Conservation (phyloP, 1,140 invertebrate genomes). For the Epicauta chinensis region DNA sequence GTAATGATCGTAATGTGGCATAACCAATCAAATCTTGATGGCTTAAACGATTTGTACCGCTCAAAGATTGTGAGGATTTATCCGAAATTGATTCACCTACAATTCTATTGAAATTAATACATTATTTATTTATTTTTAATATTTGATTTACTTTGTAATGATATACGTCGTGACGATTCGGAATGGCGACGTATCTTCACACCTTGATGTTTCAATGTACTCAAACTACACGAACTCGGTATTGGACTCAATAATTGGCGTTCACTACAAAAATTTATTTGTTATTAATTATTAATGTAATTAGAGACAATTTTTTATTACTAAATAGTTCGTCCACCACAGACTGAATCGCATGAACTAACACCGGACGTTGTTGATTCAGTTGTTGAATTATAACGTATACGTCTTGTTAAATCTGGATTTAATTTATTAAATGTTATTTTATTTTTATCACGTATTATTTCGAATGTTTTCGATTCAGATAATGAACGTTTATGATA, state of each 20-base stretch:
- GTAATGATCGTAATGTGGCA: slow-evolving; percentile 67
- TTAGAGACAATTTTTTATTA: slow-evolving; percentile 42
- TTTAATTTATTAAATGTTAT: slow-evolving; percentile 16
- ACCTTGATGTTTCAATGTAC: slow-evolving; percentile 37
- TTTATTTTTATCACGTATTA: slow-evolving; percentile 24
- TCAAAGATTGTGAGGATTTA: slow-evolving; percentile 32
- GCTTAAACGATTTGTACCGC: slow-evolving; percentile 53
- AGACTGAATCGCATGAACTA: slow-evolving; percentile 68
- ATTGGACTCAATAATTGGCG: slow-evolving; percentile 63
- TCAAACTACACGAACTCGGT: slow-evolving; percentile 65
- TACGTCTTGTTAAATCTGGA: slow-evolving; percentile 37
- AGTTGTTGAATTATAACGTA: slow-evolving; percentile 52
- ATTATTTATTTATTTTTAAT: background rate
- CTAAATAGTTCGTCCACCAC: slow-evolving; percentile 48
- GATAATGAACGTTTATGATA: slow-evolving; percentile 54
- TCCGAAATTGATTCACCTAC: slow-evolving; percentile 31
- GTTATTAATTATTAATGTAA: slow-evolving; percentile 2
- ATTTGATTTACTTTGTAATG: slow-evolving; percentile 46
- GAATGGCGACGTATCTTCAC: slow-evolving; percentile 38
- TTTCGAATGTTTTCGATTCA: slow-evolving; percentile 56
- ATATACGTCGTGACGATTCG: slow-evolving; percentile 45
- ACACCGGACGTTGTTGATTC: slow-evolving; percentile 74
- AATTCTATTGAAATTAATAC: slow-evolving; percentile 8
- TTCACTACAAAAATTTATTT: slow-evolving; percentile 19
- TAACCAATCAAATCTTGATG: slow-evolving; percentile 74